Conservation (phyloP, 2,113 vertebrate species). For the Piprites chloris region DNA sequence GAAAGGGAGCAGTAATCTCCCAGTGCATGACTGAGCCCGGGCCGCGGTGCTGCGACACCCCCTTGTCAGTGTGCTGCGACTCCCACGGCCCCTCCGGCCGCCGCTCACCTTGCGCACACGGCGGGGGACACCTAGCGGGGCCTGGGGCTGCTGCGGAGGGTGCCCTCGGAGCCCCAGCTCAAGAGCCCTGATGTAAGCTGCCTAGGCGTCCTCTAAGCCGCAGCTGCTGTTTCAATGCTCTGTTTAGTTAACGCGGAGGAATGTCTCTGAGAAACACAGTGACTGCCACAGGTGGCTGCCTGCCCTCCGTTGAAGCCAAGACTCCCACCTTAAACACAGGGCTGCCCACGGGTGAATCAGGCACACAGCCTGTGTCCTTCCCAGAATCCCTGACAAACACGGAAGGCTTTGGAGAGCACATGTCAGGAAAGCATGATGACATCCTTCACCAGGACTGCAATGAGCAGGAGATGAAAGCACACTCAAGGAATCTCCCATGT, state of each 20-base stretch:
- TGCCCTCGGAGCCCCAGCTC: not conserved
- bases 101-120: not conserved
- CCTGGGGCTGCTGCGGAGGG: not conserved
- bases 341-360: not conserved
- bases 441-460: fast-evolving
- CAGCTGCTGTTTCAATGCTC: not conserved
- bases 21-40: fast-evolving
- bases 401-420: not conserved
- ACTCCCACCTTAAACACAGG: not conserved
- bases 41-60: not conserved
- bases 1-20: not conserved
- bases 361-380: not conserved
- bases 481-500: not conserved
- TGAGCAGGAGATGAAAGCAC: not conserved
- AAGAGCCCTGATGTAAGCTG: not conserved
- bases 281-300: not conserved
- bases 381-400: not conserved
- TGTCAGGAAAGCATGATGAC: fast-evolving
- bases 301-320: fast-evolving
- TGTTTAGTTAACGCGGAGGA: too few species aligned
- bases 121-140: not conserved
- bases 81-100: not conserved
- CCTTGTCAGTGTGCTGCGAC: too few species aligned
- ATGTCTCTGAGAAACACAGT: not conserved
- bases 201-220: fast-evolving